Conservation (phyloP, 2,888 invertebrate genomes). For the Lochmaea crataegi region DNA sequence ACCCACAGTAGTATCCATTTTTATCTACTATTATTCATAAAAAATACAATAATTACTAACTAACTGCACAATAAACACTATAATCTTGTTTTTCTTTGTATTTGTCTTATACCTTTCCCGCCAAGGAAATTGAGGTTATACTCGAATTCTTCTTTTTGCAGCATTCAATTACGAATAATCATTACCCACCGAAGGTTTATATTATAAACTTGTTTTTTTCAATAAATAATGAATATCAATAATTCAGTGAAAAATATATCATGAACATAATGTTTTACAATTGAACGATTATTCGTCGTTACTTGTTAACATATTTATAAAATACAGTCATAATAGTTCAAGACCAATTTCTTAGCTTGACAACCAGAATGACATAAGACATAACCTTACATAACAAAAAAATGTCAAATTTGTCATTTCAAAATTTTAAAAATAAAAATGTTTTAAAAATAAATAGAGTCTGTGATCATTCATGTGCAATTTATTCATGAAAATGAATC, state of each 20-base stretch:
- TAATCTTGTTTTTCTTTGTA: neutral
- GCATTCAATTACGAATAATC: no score
- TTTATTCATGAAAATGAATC: conserved; percentile 2
- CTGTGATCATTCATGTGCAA: conserved; percentile 21
- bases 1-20: conserved; percentile 56
- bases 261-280: neutral
- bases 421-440: conserved; percentile 8
- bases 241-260: no score
- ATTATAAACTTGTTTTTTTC: no score
- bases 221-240: no score
- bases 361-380: neutral
- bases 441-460: conserved; percentile 24
- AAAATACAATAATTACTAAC: no score
- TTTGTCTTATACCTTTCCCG: conserved; percentile 15
- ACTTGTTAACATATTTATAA: no score
- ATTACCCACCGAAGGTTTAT: no score
- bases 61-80: no score
- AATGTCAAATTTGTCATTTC: conserved; percentile 16
- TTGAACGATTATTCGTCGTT: no score
- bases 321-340: neutral
- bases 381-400: conserved; percentile 3
- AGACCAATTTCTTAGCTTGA: neutral
- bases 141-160: neutral
- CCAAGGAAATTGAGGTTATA: conserved; percentile 9
- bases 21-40: neutral